Evolutionary conservation across 92 coral and sea anemone species (phyloP), one percentile per base, ranked within the genome.

Genomic region (Parazoanthus darwini): DNA sequence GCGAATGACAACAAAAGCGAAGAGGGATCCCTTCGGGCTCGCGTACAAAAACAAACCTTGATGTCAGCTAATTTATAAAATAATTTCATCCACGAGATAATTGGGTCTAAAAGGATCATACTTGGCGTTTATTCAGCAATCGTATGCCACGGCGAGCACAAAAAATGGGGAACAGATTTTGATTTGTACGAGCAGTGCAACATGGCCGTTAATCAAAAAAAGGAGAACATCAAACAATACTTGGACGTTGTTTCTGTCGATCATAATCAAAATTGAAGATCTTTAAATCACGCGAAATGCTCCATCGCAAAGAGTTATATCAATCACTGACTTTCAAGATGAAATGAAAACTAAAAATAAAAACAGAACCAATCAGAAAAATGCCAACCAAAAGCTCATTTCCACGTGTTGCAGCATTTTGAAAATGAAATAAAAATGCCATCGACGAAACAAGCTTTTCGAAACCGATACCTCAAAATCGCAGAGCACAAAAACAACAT

Each of bases 241-340:
- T 83, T 63, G 87, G 56, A 83, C 77, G 77, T 44, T 75, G 56
- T 44, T 73, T 23, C 79, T 84, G 87, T 84, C 87, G 79, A 84
- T 84, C 78, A 29, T 66, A 84, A 84, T 84, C 87, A 84, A 84
- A 84, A 84, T 78, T 71, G 37, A 84, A 68, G 78, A 84, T 50
- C 22, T 48, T 58, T 26, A 35, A 50, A 84, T 84, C 87, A 84
- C 79, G 87, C 87, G 87, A 84, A 84, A 67, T 56, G 79, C 43
- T 72, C 68, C 87, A 84, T 44, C 87, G 77, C 44, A 75, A 46
- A 70, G 67, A 68, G 70, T 71, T 84, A 84, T 80, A 4, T 71
- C 46, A 84, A 43, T 48, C 79, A 84, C 87, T 84, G 50, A 84
- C 39, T 44, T 36, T 84, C 46, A 70, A 71, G 78, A 48, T 70